Evolutionary conservation across 2,888 invertebrate species (phyloP).

Genomic region (Macrophya alboannulata): DNA sequence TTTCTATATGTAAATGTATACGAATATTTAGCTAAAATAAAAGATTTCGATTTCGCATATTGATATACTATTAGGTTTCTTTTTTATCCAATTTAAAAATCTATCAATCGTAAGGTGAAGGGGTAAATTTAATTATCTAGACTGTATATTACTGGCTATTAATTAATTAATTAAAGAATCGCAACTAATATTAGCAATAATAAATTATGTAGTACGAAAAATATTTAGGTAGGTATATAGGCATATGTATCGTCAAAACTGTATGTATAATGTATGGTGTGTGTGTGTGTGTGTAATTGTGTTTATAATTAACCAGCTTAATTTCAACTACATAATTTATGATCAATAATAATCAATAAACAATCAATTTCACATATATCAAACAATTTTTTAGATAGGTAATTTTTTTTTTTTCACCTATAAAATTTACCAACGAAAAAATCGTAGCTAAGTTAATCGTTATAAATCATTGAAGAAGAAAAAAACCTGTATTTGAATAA

Average conservation of each 20-base stretch:
- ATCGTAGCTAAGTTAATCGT: not conserved
- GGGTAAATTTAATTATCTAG: not conserved
- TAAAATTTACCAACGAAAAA: not conserved
- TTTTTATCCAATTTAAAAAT: not conserved
- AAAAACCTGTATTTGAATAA: not conserved
- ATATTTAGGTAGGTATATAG: not conserved
- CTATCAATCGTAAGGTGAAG: not conserved
- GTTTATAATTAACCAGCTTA: not conserved
- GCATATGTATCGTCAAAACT: not conserved
- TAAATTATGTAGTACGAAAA: not conserved
- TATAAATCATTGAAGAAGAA: not conserved
- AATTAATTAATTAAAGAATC: not conserved
- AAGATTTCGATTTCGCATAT: not conserved
- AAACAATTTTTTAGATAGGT: too few species aligned
- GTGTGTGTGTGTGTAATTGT: not conserved
- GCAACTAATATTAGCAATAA: not conserved
- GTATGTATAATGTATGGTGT: not conserved
- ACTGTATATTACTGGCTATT: conserved; percentile 11
- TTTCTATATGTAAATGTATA: too few species aligned
- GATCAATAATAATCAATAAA: not conserved
- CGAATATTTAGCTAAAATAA: too few species aligned
- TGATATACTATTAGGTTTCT: not conserved
- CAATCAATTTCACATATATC: conserved; percentile 9
- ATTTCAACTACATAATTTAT: not conserved
- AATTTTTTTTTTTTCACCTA: not conserved